These are phyloP conservation scores for Orgyia antiqua DNA, from an alignment of 2,888 invertebrate genomes.

Conservation along the genomic window DNA sequence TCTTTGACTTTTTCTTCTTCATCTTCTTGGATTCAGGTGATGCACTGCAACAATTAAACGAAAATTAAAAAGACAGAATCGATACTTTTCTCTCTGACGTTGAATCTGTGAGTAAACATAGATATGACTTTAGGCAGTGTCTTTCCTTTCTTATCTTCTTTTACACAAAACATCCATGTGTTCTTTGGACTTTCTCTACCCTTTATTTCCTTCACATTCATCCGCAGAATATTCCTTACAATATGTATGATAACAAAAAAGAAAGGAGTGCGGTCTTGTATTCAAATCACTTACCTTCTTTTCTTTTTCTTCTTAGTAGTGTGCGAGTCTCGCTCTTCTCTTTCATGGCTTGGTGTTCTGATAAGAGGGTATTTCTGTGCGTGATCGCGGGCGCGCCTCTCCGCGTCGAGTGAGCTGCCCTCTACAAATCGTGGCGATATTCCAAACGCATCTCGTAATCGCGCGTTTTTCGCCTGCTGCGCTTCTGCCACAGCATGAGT, in stretches of 20 bases:
- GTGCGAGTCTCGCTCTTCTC: slow-evolving; percentile 67
- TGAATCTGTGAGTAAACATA: too few species aligned
- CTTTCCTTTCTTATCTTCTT: too few species aligned
- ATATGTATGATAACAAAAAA: too few species aligned
- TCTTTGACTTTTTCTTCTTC: slow-evolving; percentile 89
- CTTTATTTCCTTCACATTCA: too few species aligned
- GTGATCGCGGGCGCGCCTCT: slow-evolving; percentile 75
- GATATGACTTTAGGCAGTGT: too few species aligned
- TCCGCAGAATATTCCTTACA: too few species aligned
- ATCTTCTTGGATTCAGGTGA: slow-evolving; percentile 85
- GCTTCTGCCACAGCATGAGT: slow-evolving; percentile 98
- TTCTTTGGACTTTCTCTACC: too few species aligned
- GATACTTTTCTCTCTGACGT: too few species aligned
- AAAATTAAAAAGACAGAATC: too few species aligned
- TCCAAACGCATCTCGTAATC: slow-evolving; percentile 95
- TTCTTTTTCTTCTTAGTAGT: slow-evolving; percentile 83
- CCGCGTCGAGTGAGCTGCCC: slow-evolving; percentile 93
- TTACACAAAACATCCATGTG: too few species aligned
- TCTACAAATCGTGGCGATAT: slow-evolving; percentile 96
- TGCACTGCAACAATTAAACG: slow-evolving; percentile 71
- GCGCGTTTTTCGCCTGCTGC: slow-evolving; percentile 96
- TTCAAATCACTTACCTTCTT: slow-evolving; percentile 82
- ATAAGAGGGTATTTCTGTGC: slow-evolving; percentile 84
- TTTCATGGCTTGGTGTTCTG: slow-evolving; percentile 85
- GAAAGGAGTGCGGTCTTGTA: too few species aligned